phyloP scores from a whole-genome alignment of 1,140 invertebrate species.

The Antheraea mylitta region DNA sequence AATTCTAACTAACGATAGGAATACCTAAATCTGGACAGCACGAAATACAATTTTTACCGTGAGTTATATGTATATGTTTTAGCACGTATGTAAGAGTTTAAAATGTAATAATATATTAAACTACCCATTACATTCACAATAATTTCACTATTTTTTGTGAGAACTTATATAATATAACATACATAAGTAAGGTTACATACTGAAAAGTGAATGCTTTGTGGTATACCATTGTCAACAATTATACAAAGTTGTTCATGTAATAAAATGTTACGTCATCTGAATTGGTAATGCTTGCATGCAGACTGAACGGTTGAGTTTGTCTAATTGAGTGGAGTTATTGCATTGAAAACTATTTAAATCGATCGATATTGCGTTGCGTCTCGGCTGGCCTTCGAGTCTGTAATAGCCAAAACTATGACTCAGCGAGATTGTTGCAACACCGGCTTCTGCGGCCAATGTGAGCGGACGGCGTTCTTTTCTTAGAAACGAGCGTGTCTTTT shows the following conservation, averaged over 20 bases:
- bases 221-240: slow-evolving; percentile 8
- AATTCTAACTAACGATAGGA: too few species aligned
- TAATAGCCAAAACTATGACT: slow-evolving; percentile 53
- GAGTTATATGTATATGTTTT: too few species aligned
- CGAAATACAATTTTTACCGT: too few species aligned
- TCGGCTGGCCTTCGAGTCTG: slow-evolving; percentile 42
- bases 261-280: slow-evolving; percentile 22
- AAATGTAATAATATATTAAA: too few species aligned
- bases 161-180: too few species aligned
- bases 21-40: too few species aligned
- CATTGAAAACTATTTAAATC: slow-evolving; percentile 38
- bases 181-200: not conserved
- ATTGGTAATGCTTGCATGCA: slow-evolving; percentile 31
- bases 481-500: slow-evolving; percentile 29
- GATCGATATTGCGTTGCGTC: slow-evolving; percentile 43
- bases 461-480: slow-evolving; percentile 29
- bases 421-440: slow-evolving; percentile 38
- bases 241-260: slow-evolving; percentile 22
- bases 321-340: slow-evolving; percentile 43
- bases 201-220: not conserved
- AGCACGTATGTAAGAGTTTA: too few species aligned
- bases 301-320: slow-evolving; percentile 42
- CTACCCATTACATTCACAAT: too few species aligned
- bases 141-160: too few species aligned
- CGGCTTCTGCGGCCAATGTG: slow-evolving; percentile 19